Evolutionary conservation across 2,797 vertebrate species (phyloP).

Genomic region (Gymnoscopelus microlampas): DNA sequence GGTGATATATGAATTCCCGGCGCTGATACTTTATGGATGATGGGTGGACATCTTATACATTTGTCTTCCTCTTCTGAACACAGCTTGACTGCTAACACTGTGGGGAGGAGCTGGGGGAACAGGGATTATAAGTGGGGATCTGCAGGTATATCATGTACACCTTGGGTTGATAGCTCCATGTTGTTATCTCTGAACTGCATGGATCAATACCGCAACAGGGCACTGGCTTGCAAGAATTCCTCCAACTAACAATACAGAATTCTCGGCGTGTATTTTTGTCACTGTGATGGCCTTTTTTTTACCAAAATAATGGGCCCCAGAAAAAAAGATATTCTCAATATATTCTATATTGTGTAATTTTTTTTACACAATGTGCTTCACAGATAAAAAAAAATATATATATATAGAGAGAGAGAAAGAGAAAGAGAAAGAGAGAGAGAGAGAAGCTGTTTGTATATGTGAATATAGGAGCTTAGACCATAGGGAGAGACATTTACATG

Average conservation of each 20-base stretch:
- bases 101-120: not conserved
- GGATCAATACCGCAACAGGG: constrained; percentile 1
- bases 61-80: constrained; percentile 15
- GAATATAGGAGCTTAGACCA: no score
- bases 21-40: constrained; percentile 38
- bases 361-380: no score
- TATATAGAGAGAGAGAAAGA: no score
- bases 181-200: constrained; percentile 9
- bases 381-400: no score
- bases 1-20: constrained; percentile 40
- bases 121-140: not conserved
- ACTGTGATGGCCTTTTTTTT: not conserved
- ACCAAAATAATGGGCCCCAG: not conserved
- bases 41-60: constrained; percentile 32
- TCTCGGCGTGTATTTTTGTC: not conserved
- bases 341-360: no score
- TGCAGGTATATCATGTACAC: constrained; percentile 3
- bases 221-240: not conserved
- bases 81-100: not conserved
- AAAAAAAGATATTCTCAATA: no score
- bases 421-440: no score
- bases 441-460: no score
- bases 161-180: constrained; percentile 4
- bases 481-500: no score
- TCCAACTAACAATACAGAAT: not conserved